These are phyloP conservation scores for Ischnura elegans DNA, from an alignment of 2,888 invertebrate species.

Conservation along the genomic window DNA sequence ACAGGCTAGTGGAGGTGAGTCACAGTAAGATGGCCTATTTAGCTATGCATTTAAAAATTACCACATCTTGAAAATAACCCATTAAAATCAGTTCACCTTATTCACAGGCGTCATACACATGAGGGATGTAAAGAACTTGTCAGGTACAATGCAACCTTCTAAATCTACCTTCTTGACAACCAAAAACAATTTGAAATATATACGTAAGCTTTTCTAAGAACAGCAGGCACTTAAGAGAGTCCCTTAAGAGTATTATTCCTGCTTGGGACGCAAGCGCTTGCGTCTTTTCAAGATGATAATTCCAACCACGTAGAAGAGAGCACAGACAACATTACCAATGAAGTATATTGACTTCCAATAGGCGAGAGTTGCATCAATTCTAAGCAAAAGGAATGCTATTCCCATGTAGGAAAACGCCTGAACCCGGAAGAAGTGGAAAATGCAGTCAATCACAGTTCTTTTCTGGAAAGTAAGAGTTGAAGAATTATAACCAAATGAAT, in stretches of 20 bases:
- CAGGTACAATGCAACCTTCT: constrained; percentile 44
- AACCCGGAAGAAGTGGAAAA: constrained; percentile 90
- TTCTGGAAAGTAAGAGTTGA: constrained; percentile 77
- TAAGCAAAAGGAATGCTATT: constrained; percentile 92
- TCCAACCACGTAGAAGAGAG: constrained; percentile 57
- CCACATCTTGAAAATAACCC: not conserved
- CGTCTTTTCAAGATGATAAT: constrained; percentile 73
- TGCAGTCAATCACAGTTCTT: constrained; percentile 83
- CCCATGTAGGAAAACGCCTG: constrained; percentile 94
- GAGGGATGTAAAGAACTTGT: not conserved
- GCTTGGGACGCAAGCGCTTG: constrained; percentile 33
- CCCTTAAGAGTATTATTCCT: not conserved
- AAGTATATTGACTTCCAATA: constrained; percentile 86
- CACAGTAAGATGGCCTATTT: constrained; percentile 28
- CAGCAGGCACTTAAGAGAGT: constrained; percentile 48
- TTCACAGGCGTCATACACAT: not conserved
- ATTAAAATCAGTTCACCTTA: not conserved
- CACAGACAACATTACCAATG: constrained; percentile 80
- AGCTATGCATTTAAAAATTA: not conserved
- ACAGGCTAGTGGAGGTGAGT: not conserved
- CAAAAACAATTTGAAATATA: not conserved
- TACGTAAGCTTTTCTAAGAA: constrained; percentile 35
- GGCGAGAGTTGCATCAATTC: constrained; percentile 83
- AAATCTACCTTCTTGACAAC: constrained; percentile 9
- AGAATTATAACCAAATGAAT: not conserved